Evolutionary conservation across 2,113 vertebrate species (phyloP), one percentile per base, ranked within the genome.

Genomic region (Syrrhaptes paradoxus): DNA sequence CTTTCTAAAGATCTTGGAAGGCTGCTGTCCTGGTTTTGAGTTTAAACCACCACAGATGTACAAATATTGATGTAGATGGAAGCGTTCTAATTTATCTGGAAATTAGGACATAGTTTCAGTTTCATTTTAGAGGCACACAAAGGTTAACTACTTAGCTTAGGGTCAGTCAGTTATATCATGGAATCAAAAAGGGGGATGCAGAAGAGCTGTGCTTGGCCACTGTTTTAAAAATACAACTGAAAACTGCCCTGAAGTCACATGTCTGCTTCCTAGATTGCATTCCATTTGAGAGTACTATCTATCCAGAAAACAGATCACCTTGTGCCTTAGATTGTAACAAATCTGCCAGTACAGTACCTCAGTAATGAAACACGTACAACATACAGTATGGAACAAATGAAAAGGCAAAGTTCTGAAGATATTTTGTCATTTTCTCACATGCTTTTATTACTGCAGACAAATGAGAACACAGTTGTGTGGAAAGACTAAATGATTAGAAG

Each of bases 51-150:
- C 41, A 41, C 41, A 41, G 13, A 13, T 41, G 41, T 80, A 62
- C 45, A 95, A 92, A 93, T 91, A 81, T 81, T 91, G 66, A 67
- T 65, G 48, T 24, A 93, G 70, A 82, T 51, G 59, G 46, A 74
- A 95, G 24, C 43, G 51, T 45, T 34, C 55, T 17, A 34, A 71
- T 84, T 90, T 90, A 59, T 36, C 59, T 87, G 57, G 32, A 92
- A 91, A 95, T 17, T 57, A 61, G n/a, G 22, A 83, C 78, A 85
- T 10, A 48, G 11, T 45, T 90, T 93, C 38, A 25, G 55, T 70
- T 90, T 84, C 43, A 71, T 74, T 74, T 87, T 70, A 78, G 65
- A 95, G 26, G 31, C 46, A 85, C 16, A 32, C 34, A 87, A 71
- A 89, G n/a, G 28, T 63, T 78, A 81, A 57, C 43, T 81, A 41